phyloP scores from a whole-genome alignment of 1,140 invertebrate genomes.

The Lithobius niger region DNA sequence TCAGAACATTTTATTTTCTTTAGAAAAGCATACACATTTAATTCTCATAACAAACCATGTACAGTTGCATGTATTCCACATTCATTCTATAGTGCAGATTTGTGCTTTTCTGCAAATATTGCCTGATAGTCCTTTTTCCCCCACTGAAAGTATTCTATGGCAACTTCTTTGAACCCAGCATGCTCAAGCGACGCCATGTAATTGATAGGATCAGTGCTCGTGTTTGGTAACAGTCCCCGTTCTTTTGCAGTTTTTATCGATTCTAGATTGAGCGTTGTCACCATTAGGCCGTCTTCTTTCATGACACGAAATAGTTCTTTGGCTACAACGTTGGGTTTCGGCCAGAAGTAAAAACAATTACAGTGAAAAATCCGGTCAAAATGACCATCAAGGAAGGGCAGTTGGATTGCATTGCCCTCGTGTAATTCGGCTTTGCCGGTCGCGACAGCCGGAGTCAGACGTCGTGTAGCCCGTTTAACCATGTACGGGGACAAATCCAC shows the following conservation, averaged over 20 bases:
- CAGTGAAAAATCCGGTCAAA: slow-evolving; percentile 6
- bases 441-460: neutral
- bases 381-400: neutral
- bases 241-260: neutral
- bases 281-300: neutral
- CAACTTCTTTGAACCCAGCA: neutral
- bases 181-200: slow-evolving; percentile 1
- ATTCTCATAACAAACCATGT: too few species aligned
- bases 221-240: neutral
- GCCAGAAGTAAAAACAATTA: slow-evolving; percentile 7
- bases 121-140: neutral
- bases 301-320: slow-evolving; percentile 1
- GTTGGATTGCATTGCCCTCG: neutral
- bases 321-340: neutral
- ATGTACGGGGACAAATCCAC: neutral
- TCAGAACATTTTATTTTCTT: too few species aligned
- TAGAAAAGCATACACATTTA: too few species aligned
- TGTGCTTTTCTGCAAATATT: too few species aligned
- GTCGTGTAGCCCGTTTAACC: neutral
- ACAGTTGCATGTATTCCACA: too few species aligned
- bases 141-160: slow-evolving; percentile 3
- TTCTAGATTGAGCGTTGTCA: neutral
- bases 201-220: neutral
- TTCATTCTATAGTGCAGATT: too few species aligned
- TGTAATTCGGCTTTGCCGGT: neutral